These are phyloP conservation scores for Zosterops borbonicus DNA, from an alignment of 2,113 vertebrate genomes.

Conservation along the genomic window DNA sequence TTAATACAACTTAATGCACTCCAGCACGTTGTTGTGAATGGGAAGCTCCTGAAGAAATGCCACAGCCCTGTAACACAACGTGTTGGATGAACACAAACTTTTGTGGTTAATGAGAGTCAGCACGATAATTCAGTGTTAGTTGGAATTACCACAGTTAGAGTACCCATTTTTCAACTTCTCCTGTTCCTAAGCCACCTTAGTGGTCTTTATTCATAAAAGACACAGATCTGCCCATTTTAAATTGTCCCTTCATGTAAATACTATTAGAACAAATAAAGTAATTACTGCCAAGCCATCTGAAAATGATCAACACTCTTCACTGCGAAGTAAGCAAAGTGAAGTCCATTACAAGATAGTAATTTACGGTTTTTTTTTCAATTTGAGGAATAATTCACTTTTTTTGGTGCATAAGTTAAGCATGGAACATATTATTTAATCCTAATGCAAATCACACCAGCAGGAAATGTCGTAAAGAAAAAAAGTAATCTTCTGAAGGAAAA, in stretches of 20 bases:
- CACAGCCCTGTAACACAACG: not conserved
- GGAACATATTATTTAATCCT: conserved; percentile 78
- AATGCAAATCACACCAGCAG: conserved; percentile 76
- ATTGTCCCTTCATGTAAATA: conserved; percentile 39
- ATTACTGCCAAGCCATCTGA: conserved; percentile 55
- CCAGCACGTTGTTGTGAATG: accelerated
- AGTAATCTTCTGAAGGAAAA: conserved; percentile 78
- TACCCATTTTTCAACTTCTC: conserved; percentile 17
- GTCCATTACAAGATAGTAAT: conserved; percentile 60
- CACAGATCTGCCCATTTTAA: conserved; percentile 2
- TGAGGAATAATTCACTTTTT: conserved; percentile 61
- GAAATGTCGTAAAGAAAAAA: conserved; percentile 77
- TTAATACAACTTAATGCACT: not conserved
- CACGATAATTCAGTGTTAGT: conserved; percentile 26
- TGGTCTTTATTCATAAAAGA: conserved; percentile 12
- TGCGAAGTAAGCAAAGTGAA: conserved; percentile 1
- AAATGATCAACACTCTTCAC: conserved; percentile 47
- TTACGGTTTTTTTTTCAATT: conserved; percentile 61
- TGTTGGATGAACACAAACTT: not conserved
- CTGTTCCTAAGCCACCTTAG: conserved; percentile 2
- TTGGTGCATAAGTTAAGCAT: conserved; percentile 56
- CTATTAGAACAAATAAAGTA: conserved; percentile 48
- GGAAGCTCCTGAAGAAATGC: not conserved
- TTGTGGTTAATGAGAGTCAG: not conserved
- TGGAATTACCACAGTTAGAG: conserved; percentile 4